A percentile compares a stretch with the other conserved stretches of the same genome.
phyloP scores from a whole-genome alignment of 30 jellyfish, hydroid and myxozoan genomes.

The Aurelia aurita complex sp. Pacific region DNA sequence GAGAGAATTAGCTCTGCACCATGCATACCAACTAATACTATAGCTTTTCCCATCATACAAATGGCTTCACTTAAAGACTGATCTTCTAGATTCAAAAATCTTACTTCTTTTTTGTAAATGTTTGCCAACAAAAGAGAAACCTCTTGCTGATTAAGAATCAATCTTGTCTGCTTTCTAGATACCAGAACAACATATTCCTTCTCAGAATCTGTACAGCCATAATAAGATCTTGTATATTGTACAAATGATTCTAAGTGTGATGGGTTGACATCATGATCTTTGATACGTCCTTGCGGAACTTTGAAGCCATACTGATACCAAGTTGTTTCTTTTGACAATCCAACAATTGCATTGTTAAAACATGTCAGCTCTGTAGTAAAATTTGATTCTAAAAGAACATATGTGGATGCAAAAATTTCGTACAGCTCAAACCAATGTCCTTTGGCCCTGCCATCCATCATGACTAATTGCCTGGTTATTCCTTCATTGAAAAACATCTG shows the following conservation, averaged over 20 bases:
- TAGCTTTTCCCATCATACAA: conserved; percentile 52
- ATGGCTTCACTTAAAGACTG: conserved; percentile 41
- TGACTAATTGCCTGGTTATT: conserved; percentile 29
- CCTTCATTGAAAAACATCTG: background rate
- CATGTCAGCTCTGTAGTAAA: conserved; percentile 51
- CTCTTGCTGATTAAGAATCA: conserved; percentile 69
- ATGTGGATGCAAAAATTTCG: background rate
- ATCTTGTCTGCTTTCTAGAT: conserved; percentile 70
- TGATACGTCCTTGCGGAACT: conserved; percentile 81
- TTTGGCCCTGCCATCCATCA: conserved; percentile 78
- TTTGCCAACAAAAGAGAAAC: conserved; percentile 72
- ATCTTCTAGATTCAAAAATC: conserved; percentile 40
- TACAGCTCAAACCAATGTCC: conserved; percentile 83
- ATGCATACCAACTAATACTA: conserved; percentile 88
- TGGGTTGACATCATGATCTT: conserved; percentile 1
- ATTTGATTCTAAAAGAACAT: conserved; percentile 14
- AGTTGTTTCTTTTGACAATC: conserved; percentile 78
- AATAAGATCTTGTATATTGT: background rate
- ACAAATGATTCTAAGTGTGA: conserved; percentile 32
- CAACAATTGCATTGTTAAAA: conserved; percentile 78
- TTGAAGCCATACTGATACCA: conserved; percentile 97
- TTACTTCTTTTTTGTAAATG: conserved; percentile 56
- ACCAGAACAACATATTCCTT: conserved; percentile 58
- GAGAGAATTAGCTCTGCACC: conserved; percentile 85
- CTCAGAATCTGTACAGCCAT: conserved; percentile 1